A percentile compares a stretch with the other conserved stretches of the same genome.
These are phyloP conservation scores for Ara ararauna DNA, from an alignment of 2,797 vertebrate genomes.

Conservation along the genomic window DNA sequence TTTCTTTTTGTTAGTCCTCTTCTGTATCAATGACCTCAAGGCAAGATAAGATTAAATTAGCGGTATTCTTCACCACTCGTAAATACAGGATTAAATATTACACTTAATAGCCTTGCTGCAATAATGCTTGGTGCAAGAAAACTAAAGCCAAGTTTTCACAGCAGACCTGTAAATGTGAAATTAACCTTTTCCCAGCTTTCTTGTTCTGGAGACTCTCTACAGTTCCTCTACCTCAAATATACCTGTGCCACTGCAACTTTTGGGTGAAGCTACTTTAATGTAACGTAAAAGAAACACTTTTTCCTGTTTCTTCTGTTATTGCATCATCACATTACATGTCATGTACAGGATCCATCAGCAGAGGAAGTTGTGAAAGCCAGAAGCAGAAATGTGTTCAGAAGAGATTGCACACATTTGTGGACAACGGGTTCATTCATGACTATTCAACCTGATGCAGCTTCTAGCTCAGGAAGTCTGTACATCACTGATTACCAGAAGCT, in stretches of 20 bases:
- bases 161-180: background rate
- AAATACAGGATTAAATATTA: background rate
- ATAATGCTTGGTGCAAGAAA: background rate
- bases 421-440: background rate
- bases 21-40: background rate
- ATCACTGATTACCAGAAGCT: conserved; percentile 7
- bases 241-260: background rate
- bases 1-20: background rate
- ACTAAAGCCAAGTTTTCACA: background rate
- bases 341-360: background rate
- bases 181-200: background rate
- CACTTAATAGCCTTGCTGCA: background rate
- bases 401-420: background rate
- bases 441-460: background rate
- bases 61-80: background rate
- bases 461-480: conserved; percentile 42
- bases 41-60: background rate
- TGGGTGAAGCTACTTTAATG: background rate
- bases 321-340: background rate
- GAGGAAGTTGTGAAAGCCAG: conserved; percentile 39
- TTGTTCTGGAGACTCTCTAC: background rate
- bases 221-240: background rate
- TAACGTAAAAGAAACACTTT: background rate
- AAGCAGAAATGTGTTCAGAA: background rate
- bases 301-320: background rate